These are phyloP conservation scores for Condylostylus longicornis DNA, from an alignment of 1,140 invertebrate genomes.

Conservation along the genomic window DNA sequence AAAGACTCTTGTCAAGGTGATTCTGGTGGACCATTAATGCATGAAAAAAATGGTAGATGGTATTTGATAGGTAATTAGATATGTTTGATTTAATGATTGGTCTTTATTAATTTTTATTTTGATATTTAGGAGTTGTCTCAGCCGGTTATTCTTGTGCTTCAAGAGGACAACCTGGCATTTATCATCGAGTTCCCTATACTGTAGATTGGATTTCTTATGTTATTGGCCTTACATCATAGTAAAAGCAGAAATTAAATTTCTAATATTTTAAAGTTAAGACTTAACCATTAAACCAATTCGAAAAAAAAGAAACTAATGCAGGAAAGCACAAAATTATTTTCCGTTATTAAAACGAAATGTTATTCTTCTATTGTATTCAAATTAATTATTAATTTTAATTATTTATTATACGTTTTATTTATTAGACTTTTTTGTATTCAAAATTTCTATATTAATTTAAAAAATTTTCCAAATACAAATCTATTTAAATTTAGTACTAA, in stretches of 20 bases:
- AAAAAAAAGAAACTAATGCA: no score
- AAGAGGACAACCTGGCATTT: slow-evolving; percentile 81
- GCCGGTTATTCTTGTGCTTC: slow-evolving; percentile 88
- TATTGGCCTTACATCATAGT: slow-evolving; percentile 32
- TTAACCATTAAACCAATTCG: no score
- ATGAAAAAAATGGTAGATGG: slow-evolving; percentile 72
- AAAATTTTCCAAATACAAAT: no score
- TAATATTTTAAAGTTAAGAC: not conserved
- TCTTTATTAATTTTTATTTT: not conserved
- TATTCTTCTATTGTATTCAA: no score
- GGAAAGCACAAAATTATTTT: not conserved
- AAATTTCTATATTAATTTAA: no score
- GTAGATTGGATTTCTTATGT: slow-evolving; percentile 77
- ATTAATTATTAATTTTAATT: no score
- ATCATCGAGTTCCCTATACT: slow-evolving; percentile 82
- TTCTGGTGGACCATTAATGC: slow-evolving; percentile 78
- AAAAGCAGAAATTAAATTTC: not conserved
- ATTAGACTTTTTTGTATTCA: no score
- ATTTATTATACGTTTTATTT: no score
- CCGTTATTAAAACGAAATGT: not conserved
- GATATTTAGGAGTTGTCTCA: slow-evolving; percentile 58
- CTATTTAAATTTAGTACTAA: no score
- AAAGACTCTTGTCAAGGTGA: slow-evolving; percentile 63
- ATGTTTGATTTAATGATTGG: not conserved
- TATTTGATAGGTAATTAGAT: slow-evolving; percentile 48